These are phyloP conservation scores for Phallusia fumigata DNA, from an alignment of 23 tunicate species.

Conservation along the genomic window DNA sequence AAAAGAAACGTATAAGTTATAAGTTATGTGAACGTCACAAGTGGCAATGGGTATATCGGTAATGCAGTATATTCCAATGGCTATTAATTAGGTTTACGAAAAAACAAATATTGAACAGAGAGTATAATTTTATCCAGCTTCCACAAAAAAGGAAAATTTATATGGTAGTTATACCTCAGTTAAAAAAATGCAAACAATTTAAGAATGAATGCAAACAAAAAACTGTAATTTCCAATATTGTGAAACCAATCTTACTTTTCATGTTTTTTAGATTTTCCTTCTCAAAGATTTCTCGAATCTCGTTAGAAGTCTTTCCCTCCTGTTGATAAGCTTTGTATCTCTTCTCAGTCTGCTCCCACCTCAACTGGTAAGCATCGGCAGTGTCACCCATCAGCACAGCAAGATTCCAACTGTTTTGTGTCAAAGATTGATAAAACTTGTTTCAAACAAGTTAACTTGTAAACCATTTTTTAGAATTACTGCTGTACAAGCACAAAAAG, in stretches of 20 bases:
- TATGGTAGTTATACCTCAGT: too few relatives aligned
- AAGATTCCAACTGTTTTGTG: slow-evolving; percentile 26
- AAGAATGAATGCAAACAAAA: not conserved
- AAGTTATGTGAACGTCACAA: too few relatives aligned
- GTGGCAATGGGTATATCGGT: too few relatives aligned
- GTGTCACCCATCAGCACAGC: slow-evolving; percentile 65
- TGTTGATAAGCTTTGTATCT: slow-evolving; percentile 28
- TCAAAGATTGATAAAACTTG: too few relatives aligned
- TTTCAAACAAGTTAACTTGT: not conserved
- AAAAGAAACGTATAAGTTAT: not conserved
- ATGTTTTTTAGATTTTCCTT: slow-evolving; percentile 48
- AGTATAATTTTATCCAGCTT: not conserved
- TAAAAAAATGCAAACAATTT: too few relatives aligned
- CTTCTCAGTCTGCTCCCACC: slow-evolving; percentile 44
- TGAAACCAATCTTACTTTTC: slow-evolving; percentile 31
- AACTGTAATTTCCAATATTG: not conserved
- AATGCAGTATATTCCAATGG: too few relatives aligned
- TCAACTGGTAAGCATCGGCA: slow-evolving; percentile 41
- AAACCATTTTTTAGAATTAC: not conserved
- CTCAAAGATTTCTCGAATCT: slow-evolving; percentile 59
- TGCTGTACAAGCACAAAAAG: not conserved
- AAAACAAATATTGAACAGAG: too few relatives aligned
- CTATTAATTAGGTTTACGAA: too few relatives aligned
- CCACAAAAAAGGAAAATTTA: not conserved
- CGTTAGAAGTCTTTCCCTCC: slow-evolving; percentile 42